phyloP scores from a whole-genome alignment of 2,113 vertebrate species.

The Scortum barcoo region DNA sequence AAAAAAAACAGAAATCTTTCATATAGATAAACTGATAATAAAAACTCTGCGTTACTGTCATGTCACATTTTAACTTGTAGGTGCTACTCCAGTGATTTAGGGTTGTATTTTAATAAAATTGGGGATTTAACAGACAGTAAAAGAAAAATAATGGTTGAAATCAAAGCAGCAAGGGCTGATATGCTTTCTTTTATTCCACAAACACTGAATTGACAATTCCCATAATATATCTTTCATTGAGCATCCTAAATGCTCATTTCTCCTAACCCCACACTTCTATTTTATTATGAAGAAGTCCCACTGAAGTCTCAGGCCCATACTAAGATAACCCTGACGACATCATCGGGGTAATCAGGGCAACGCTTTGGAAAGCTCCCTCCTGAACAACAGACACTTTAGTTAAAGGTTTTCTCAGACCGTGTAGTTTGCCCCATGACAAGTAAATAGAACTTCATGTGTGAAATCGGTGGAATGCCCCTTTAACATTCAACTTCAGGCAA shows the following conservation, averaged over 20 bases:
- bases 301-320: too few species aligned
- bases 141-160: background rate
- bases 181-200: background rate
- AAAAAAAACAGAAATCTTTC: background rate
- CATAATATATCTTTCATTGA: background rate
- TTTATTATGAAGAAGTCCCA: too few species aligned
- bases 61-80: background rate
- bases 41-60: background rate
- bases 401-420: background rate
- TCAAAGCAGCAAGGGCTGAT: background rate
- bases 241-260: too few species aligned
- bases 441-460: background rate
- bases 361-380: background rate
- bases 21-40: background rate
- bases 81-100: background rate
- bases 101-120: background rate
- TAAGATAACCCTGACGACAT: too few species aligned
- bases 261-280: too few species aligned
- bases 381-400: background rate
- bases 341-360: too few species aligned
- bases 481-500: background rate
- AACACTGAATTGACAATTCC: background rate
- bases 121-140: background rate
- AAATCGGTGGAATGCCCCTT: background rate
- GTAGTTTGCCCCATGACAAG: background rate